Evolutionary conservation across 1,140 invertebrate genomes (phyloP).

Genomic region (Aethina tumida): DNA sequence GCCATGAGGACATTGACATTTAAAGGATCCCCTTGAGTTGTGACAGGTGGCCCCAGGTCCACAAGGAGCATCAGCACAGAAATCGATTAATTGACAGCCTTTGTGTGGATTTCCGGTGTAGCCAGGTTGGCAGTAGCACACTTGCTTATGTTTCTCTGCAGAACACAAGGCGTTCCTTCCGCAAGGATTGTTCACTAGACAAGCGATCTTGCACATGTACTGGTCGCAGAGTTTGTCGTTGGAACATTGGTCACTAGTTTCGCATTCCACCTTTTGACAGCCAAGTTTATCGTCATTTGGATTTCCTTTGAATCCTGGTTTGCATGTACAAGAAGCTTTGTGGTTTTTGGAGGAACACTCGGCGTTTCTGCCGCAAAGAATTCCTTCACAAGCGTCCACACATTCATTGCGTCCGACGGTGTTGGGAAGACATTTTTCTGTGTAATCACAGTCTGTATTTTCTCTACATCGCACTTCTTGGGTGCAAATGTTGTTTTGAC

Average conservation of each 20-base stretch:
- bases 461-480: constrained; percentile 64
- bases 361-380: constrained; percentile 73
- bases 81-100: constrained; percentile 67
- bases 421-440: constrained; percentile 59
- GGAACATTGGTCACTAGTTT: constrained; percentile 58
- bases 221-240: constrained; percentile 72
- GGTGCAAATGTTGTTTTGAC: constrained; percentile 70
- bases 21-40: constrained; percentile 71
- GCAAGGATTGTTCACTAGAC: constrained; percentile 67
- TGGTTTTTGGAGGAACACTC: constrained; percentile 62
- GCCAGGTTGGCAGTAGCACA: constrained; percentile 77
- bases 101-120: constrained; percentile 65
- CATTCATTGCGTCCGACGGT: constrained; percentile 61
- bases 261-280: constrained; percentile 70
- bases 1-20: constrained; percentile 65
- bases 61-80: constrained; percentile 67
- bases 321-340: constrained; percentile 63
- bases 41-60: constrained; percentile 73
- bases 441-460: constrained; percentile 57
- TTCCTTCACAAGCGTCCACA: constrained; percentile 54
- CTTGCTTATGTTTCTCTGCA: constrained; percentile 61
- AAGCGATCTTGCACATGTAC: constrained; percentile 75
- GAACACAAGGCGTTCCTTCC: constrained; percentile 75
- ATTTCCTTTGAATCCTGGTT: constrained; percentile 68
- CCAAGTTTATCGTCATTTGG: constrained; percentile 58